Percentiles rank a stretch among this genome's conserved stretches.
Conservation (phyloP, 2,888 invertebrate genomes). For the Hydrotaea diabolus region DNA sequence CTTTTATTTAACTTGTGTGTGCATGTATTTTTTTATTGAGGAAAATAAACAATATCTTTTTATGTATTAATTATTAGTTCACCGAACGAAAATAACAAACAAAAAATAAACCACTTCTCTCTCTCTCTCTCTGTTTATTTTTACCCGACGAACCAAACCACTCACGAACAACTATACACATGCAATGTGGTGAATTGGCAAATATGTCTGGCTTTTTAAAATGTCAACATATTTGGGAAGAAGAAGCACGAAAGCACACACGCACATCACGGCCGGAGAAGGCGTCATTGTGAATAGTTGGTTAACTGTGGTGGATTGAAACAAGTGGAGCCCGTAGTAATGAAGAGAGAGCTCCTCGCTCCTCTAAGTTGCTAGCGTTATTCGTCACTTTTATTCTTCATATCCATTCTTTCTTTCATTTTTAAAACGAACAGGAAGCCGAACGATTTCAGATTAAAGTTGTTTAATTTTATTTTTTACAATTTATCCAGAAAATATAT, state of each 20-base stretch:
- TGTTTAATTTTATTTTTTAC: neutral
- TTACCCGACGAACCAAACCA: constrained; percentile 38
- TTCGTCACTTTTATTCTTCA: neutral
- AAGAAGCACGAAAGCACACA: neutral
- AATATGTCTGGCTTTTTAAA: constrained; percentile 50
- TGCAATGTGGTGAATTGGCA: constrained; percentile 61
- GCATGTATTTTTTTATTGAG: neutral
- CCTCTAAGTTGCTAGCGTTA: neutral
- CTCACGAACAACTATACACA: constrained; percentile 52
- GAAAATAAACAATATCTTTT: constrained; percentile 47
- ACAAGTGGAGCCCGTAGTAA: neutral
- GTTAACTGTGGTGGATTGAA: neutral
- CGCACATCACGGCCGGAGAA: neutral
- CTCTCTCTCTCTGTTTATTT: constrained; percentile 43
- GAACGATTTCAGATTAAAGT: neutral
- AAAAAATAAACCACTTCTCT: constrained; percentile 1
- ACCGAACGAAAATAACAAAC: constrained; percentile 17
- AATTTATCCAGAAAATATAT: no score
- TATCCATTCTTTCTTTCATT: neutral
- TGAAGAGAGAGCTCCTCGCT: neutral
- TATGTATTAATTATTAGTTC: constrained; percentile 11
- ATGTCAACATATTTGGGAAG: constrained; percentile 43
- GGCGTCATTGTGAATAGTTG: constrained; percentile 57
- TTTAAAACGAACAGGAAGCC: neutral
- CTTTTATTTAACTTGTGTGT: constrained; percentile 2